A percentile compares a stretch with the other conserved stretches of the same genome.
These are phyloP conservation scores for Simalia tracyae DNA, from an alignment of 2,797 vertebrate genomes.

Conservation along the genomic window DNA sequence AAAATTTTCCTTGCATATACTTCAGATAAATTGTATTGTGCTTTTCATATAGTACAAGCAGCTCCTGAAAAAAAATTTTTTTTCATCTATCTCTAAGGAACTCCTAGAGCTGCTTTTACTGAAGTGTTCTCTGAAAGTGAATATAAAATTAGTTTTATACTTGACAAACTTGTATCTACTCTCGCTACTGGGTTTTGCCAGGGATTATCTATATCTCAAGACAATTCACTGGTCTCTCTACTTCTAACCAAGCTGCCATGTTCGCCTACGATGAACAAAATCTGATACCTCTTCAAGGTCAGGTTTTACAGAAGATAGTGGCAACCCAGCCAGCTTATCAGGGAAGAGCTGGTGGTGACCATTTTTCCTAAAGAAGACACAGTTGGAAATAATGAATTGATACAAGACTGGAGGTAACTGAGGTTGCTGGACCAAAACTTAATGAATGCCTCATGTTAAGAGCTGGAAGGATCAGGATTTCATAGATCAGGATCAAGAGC, in stretches of 20 bases:
- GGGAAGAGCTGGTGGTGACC: neutral
- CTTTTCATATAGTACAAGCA: conserved; percentile 8
- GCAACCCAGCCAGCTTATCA: neutral
- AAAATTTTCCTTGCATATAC: fast-evolving
- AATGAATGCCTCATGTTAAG: neutral
- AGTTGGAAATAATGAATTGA: neutral
- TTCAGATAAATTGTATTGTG: conserved; percentile 10
- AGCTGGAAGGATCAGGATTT: too few relatives aligned
- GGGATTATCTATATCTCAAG: neutral
- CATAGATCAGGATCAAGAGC: too few relatives aligned
- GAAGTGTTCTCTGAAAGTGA: neutral
- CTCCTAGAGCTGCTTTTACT: neutral
- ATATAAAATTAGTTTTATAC: neutral
- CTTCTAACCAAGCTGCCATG: neutral
- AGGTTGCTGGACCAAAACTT: neutral
- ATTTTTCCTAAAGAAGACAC: neutral
- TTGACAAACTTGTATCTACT: neutral
- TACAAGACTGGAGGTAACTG: neutral
- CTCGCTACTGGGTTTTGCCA: neutral
- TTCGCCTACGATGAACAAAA: neutral
- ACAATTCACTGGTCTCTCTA: neutral
- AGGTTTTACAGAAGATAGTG: neutral
- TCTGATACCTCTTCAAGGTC: neutral
- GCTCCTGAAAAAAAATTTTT: neutral
- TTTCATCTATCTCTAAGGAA: neutral